A percentile compares a stretch with the other conserved stretches of the same genome.
Evolutionary conservation across 2,113 vertebrate genomes (phyloP).

Genomic region (Microcebus ravelobensis): DNA sequence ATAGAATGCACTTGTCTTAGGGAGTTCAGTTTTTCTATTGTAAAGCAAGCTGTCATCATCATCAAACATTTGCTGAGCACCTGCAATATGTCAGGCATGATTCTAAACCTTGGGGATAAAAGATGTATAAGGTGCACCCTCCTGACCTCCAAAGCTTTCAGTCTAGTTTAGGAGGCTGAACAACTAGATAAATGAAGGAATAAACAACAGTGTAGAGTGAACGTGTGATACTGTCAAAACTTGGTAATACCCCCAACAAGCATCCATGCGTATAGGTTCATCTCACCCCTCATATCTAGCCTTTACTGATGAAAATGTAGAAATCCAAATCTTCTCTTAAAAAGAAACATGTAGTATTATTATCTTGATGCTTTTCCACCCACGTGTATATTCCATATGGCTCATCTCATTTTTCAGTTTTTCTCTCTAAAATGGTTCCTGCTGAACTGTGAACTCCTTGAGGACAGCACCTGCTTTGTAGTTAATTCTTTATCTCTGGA

Average conservation of each 20-base stretch:
- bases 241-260: background rate
- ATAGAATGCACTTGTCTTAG: background rate
- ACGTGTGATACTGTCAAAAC: background rate
- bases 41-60: background rate
- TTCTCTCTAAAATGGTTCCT: background rate
- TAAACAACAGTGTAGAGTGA: background rate
- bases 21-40: background rate
- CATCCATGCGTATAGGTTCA: background rate
- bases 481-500: background rate
- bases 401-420: background rate
- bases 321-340: background rate
- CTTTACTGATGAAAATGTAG: background rate
- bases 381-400: background rate
- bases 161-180: background rate
- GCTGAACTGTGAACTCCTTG: background rate
- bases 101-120: background rate
- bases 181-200: background rate
- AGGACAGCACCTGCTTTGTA: background rate
- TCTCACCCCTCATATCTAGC: background rate
- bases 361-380: background rate
- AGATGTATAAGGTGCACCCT: background rate
- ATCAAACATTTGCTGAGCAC: slow-evolving; percentile 13
- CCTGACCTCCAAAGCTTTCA: background rate
- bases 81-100: background rate
- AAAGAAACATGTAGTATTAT: background rate